A percentile compares a stretch with the other conserved stretches of the same genome.
phyloP scores from a whole-genome alignment of 2,113 vertebrate genomes.

The Chloroceryle aenea region DNA sequence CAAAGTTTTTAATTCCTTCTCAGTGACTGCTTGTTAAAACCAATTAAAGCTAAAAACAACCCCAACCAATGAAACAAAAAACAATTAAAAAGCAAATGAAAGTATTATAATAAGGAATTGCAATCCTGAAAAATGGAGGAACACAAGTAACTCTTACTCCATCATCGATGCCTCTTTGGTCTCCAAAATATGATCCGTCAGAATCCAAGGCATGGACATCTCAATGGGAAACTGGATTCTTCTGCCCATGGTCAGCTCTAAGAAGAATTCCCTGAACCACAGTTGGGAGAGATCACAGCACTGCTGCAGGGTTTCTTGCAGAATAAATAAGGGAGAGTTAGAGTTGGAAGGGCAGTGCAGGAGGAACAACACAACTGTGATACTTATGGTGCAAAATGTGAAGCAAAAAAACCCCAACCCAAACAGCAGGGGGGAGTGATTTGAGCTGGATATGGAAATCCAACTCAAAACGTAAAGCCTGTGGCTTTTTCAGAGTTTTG shows the following conservation, averaged over 20 bases:
- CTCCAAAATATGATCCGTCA: constrained; percentile 92
- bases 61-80: too few relatives aligned
- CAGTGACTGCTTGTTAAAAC: neutral
- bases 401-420: neutral
- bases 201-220: constrained; percentile 99
- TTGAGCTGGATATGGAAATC: neutral
- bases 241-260: constrained; percentile 91
- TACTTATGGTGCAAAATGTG: constrained; percentile 26
- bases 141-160: constrained; percentile 76
- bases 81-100: neutral
- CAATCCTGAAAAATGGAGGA: neutral
- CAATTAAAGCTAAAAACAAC: neutral
- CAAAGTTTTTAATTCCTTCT: neutral
- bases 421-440: neutral
- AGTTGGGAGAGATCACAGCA: constrained; percentile 86
- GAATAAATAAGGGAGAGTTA: constrained; percentile 39
- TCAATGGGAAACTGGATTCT: constrained; percentile 88
- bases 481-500: neutral
- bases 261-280: constrained; percentile 93
- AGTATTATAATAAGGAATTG: neutral
- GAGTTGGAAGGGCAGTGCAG: neutral
- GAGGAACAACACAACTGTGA: neutral
- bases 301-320: constrained; percentile 84
- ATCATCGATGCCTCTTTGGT: constrained; percentile 88
- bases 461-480: neutral